Evolutionary conservation across 2,797 vertebrate genomes (phyloP).

Genomic region (Trematomus bernacchii): DNA sequence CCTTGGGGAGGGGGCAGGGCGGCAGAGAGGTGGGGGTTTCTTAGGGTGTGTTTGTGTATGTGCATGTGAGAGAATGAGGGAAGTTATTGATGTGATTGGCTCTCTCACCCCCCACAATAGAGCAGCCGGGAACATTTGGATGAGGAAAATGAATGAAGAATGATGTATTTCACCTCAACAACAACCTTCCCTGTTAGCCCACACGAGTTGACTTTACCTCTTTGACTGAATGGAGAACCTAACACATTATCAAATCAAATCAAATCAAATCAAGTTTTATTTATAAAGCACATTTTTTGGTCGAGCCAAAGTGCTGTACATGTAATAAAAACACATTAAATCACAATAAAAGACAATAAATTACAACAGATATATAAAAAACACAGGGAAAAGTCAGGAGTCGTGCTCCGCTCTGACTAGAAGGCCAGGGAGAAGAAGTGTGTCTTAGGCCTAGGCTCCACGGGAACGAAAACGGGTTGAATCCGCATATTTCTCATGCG

Average conservation of each 20-base stretch:
- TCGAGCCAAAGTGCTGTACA: too few species aligned
- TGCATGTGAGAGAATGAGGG: conserved; percentile 18
- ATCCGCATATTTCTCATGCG: too few species aligned
- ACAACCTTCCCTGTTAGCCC: neutral
- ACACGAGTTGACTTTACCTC: neutral
- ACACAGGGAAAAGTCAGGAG: too few species aligned
- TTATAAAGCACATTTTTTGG: too few species aligned
- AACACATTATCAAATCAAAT: neutral
- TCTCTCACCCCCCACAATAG: conserved; percentile 13
- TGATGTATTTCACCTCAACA: conserved; percentile 8
- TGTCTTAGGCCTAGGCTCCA: too few species aligned
- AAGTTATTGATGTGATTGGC: conserved; percentile 40
- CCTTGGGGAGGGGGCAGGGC: conserved; percentile 46
- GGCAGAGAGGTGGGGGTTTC: conserved; percentile 19
- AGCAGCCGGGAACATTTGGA: conserved; percentile 46
- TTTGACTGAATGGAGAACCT: neutral
- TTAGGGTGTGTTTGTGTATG: conserved; percentile 15
- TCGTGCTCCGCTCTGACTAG: too few species aligned
- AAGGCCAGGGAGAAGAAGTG: too few species aligned
- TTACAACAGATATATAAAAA: too few species aligned
- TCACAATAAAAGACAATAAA: too few species aligned
- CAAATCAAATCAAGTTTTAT: too few species aligned
- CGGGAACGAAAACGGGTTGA: too few species aligned
- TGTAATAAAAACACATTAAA: too few species aligned
- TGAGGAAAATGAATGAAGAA: conserved; percentile 28